These are phyloP conservation scores for Pandemis corylana DNA, from an alignment of 2,888 invertebrate genomes.

Conservation along the genomic window DNA sequence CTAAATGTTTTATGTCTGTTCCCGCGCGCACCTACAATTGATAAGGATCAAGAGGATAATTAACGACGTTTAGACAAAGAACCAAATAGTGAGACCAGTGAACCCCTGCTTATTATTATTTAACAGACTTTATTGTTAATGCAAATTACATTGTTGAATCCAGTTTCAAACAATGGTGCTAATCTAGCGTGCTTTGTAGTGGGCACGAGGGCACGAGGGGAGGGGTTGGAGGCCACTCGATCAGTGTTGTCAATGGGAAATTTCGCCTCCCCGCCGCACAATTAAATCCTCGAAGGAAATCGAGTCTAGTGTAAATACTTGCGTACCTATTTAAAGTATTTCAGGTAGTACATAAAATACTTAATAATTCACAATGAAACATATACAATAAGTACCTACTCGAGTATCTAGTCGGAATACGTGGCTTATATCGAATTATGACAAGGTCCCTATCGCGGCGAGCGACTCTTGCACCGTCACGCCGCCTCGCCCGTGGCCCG, in stretches of 20 bases:
- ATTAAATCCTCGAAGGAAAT: slow-evolving; percentile 1
- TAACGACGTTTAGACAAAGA: slow-evolving; percentile 30
- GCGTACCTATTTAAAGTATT: neutral
- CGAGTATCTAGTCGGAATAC: neutral
- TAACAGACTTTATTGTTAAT: slow-evolving; percentile 48
- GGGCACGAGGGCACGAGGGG: slow-evolving; percentile 44
- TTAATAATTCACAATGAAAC: neutral
- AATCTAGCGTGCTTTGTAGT: slow-evolving; percentile 56
- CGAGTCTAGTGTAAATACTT: neutral
- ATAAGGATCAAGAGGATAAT: slow-evolving; percentile 15
- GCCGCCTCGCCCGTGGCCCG: neutral
- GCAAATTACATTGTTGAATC: slow-evolving; percentile 51
- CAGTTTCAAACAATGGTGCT: slow-evolving; percentile 57
- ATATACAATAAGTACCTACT: neutral
- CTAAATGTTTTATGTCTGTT: slow-evolving; percentile 1
- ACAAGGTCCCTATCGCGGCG: neutral
- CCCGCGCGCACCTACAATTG: neutral
- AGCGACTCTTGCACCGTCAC: neutral
- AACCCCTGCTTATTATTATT: slow-evolving; percentile 41
- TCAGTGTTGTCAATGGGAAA: slow-evolving; percentile 17
- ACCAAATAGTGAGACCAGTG: slow-evolving; percentile 30
- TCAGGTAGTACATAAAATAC: neutral
- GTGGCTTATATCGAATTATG: neutral
- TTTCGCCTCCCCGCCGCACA: slow-evolving; percentile 4
- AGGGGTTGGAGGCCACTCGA: slow-evolving; percentile 13